These are phyloP conservation scores for Gymnarchus niloticus DNA, from an alignment of 2,113 vertebrate genomes.

Conservation along the genomic window DNA sequence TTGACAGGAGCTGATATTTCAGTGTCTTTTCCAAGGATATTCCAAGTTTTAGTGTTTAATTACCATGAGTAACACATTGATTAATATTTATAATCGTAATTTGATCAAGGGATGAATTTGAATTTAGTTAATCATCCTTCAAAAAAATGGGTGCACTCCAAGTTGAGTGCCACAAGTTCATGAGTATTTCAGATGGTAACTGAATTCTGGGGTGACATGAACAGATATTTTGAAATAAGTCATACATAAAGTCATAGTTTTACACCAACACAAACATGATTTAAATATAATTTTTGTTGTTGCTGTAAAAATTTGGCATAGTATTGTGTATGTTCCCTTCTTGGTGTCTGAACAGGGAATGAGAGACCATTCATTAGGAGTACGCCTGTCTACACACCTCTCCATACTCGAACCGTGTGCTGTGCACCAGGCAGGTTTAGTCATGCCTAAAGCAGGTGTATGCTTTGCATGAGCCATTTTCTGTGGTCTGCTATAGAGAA, in stretches of 20 bases:
- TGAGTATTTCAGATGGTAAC: too few species aligned
- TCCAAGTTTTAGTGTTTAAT: not conserved
- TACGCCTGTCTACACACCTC: not conserved
- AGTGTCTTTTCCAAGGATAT: not conserved
- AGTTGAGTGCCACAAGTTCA: too few species aligned
- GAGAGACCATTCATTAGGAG: not conserved
- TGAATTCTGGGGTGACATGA: too few species aligned
- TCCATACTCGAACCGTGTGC: too few species aligned
- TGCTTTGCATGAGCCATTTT: not conserved
- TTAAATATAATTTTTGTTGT: too few species aligned
- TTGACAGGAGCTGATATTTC: not conserved
- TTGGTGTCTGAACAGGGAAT: not conserved
- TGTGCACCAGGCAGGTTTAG: not conserved
- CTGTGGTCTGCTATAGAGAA: too few species aligned
- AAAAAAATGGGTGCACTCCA: not conserved
- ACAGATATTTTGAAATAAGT: too few species aligned
- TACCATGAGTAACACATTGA: not conserved
- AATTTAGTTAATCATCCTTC: not conserved
- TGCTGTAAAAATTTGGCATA: too few species aligned
- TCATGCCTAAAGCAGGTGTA: not conserved
- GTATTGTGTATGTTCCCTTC: not conserved
- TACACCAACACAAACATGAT: too few species aligned
- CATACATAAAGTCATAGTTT: too few species aligned
- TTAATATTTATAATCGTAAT: not conserved
- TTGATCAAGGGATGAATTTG: constrained; percentile 7